Evolutionary conservation across 2,797 vertebrate genomes (phyloP).

Genomic region (Centropyge bicolor): DNA sequence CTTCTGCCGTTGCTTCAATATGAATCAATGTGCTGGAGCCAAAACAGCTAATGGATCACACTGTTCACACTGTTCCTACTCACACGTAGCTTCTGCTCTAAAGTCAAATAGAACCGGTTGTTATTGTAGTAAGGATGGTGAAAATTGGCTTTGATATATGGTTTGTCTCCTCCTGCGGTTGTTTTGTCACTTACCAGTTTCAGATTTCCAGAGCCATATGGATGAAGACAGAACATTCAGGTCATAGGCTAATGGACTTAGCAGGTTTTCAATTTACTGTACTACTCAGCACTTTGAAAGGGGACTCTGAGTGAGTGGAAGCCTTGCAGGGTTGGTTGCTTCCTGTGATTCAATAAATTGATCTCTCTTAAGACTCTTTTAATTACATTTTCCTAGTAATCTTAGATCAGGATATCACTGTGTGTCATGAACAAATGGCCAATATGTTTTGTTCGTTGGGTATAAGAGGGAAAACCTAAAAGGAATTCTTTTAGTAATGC

Average conservation of each 20-base stretch:
- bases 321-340: constrained; percentile 32
- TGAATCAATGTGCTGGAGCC: background rate
- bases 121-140: background rate
- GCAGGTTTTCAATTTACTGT: constrained; percentile 61
- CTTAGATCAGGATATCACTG: background rate
- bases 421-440: background rate
- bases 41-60: background rate
- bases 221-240: constrained; percentile 24
- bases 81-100: background rate
- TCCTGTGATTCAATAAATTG: constrained; percentile 54
- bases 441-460: background rate
- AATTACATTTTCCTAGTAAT: constrained; percentile 31
- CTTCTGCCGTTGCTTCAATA: background rate
- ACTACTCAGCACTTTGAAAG: constrained; percentile 53
- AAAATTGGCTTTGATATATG: constrained; percentile 16
- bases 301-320: constrained; percentile 6
- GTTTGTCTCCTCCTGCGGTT: constrained; percentile 33
- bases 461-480: background rate
- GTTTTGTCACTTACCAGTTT: constrained; percentile 46
- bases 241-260: constrained; percentile 63
- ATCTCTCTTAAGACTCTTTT: constrained; percentile 35
- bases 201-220: constrained; percentile 52
- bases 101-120: background rate
- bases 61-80: background rate
- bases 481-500: background rate